Evolutionary conservation across 2,113 vertebrate species (phyloP), one percentile per base, ranked within the genome.

Genomic region (Dendropsophus ebraccatus): DNA sequence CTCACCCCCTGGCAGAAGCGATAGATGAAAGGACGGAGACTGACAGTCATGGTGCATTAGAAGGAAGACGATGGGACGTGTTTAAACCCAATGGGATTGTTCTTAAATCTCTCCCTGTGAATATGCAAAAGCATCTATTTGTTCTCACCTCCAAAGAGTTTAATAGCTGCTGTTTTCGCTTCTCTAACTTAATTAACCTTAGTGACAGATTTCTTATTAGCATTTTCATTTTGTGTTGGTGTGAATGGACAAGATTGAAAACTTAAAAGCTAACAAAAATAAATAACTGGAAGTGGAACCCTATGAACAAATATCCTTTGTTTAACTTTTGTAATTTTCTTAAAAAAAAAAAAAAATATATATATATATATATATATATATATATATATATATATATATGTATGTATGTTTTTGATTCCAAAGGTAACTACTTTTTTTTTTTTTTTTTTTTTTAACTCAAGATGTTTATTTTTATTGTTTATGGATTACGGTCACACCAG

Each of bases 31-130:
- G 82, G 25, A 35, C 62, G 12, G n/a, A 45, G 54, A 49, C 54
- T 83, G 69, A 83, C 32, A 72, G 56, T 83, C 67, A 73, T 74
- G 82, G 50, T 47, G 19, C 54, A 76, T 58, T 84, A 52, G 41
- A 75, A 75, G 49, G 52, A 49, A 75, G 41, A 37, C 23, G n/a
- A 32, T 49, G 70, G 82, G 54, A 75, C 82, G 60, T 30, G 72
- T 25, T n/a, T 73, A 25, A 41, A 49, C 72, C 41, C 37, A 30
- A 17, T 74, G 41, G 70, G 50, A 49, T 32, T 70, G 28, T 52
- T 70, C 45, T 50, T 37, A 73, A 28, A 45, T 83, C 49, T 73
- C 49, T 73, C 47, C 41, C 28, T 41, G 67, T 83, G 50, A 83
- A 73, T 56, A 73, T 73, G 69, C 67, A 72, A 56, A 72, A 52